Evolutionary conservation across 2,797 vertebrate genomes (phyloP), one percentile per base, ranked within the genome.

Genomic region (Esox masquinongy): DNA sequence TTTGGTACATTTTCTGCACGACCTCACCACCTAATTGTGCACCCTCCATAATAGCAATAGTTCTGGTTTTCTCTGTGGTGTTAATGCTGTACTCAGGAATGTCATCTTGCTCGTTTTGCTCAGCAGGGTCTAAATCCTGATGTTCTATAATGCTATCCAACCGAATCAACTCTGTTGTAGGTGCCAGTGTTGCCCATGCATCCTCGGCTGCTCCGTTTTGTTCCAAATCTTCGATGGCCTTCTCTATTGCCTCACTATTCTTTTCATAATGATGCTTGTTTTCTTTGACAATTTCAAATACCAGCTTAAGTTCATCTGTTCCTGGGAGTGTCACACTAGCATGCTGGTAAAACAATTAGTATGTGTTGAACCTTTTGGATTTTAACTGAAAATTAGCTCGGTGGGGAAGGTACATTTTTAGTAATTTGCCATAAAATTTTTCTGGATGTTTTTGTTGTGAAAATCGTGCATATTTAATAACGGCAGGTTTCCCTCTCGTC

Each of bases 141-240:
- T 36, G 12, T 26, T 79, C 77, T 2, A 34, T 31, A 16, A 74
- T 64, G 39, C 72, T 74, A 59, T 82, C 77, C 16, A 82, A 31
- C 29, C n/a, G 17, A 8, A 77, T 51, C 2, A 73, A 2, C 53
- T 82, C 72, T 22, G 77, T 39, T 70, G 70, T 50, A 11, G 76
- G 78, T 1, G 80, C 83, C 29, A 79, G 24, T 49, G 74, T 84
- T n/a, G 56, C 51, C 77, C 73, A 82, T 70, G 70, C 78, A 73
- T 79, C 68, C 31, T 71, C 31, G 14, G 74, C 9, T 4, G 24
- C 26, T 59, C 77, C 71, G 5, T 74, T 82, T 11, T 70, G 16
- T 39, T 80, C 51, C 50, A 59, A 78, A 8, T 74, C 78, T 15
- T 80, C 61, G 4, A 80, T 51, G 11, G 83, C 79, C 5, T 64